Base-by-base conservation (phyloP, 2,888 invertebrate species). In the Neuroscelio doddi region DNA sequence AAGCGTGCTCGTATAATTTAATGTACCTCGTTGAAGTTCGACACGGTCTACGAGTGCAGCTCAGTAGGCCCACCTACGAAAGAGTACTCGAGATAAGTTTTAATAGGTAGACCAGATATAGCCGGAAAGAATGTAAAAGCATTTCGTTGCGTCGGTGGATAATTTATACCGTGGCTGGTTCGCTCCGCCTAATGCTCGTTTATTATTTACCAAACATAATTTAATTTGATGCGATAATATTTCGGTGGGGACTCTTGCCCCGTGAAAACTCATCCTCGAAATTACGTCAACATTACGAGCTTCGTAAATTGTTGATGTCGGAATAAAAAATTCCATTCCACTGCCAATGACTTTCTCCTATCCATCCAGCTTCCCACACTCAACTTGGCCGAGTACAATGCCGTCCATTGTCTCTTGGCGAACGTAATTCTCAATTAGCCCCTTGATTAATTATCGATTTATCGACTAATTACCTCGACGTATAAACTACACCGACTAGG, bases 381-480 rank as follows among this genome's bases (percentile, higher is more conserved):
- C 72, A 69, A 71, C 70, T 38, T 17, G 16, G n/a, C 3, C 45
- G 65, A 66, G 64, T 78, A 80, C 80, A 80, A 80, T 78, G 67
- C 74, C 70, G 44, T 64, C 75, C 73, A 80, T 81, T 80, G 80
- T 81, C 73, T 74, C 72, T 69, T 47, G 61, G 45, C 62, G 71
- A 64, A 70, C 71, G 75, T 80, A 81, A 81, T 80, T 80, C 75
- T 76, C 75, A 82, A 82, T 82, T 81, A 80, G 76, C 71, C 74
- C 73, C 59, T 78, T 77, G 80, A 81, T 81, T 82, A 81, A 81
- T 82, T 80, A 79, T 78, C 80, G 80, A 80, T 80, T 79, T 78
- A 81, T 80, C 79, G 74, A 63, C 56, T 51, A 51, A 56, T 46
- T 46, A 41, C 34, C 12, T 8, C 7, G n/a, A n/a, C n/a, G n/a